phyloP scores from a whole-genome alignment of 2,888 invertebrate species.

The Sinodicranocentrus sp. region DNA sequence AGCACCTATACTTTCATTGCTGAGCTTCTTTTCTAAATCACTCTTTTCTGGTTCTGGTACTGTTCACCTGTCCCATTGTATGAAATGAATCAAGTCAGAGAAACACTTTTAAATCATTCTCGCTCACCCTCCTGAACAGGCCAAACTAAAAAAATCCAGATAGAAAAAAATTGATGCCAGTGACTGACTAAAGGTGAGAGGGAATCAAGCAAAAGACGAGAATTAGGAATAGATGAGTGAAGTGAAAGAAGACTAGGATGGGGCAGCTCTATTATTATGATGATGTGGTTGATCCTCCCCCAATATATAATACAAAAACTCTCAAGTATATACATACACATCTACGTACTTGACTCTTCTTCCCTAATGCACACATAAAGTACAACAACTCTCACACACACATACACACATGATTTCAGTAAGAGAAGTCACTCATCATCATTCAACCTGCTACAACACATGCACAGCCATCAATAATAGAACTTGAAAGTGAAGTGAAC shows the following conservation, averaged over 20 bases:
- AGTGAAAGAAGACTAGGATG: conserved; percentile 47
- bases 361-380: conserved; percentile 40
- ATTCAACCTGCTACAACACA: conserved; percentile 58
- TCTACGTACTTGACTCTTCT: conserved; percentile 24
- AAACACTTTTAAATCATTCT: conserved; percentile 10
- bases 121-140: neutral
- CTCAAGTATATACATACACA: neutral
- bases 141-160: conserved; percentile 33
- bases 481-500: conserved; percentile 46
- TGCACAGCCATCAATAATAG: conserved; percentile 49
- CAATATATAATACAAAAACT: conserved; percentile 56
- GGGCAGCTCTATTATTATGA: conserved; percentile 66
- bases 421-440: conserved; percentile 61
- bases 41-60: neutral
- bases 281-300: conserved; percentile 69
- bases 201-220: neutral
- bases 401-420: conserved; percentile 42
- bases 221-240: neutral
- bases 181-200: conserved; percentile 1
- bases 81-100: conserved; percentile 51
- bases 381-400: conserved; percentile 21
- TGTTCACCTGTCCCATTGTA: conserved; percentile 27
- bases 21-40: neutral
- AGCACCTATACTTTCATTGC: too few relatives aligned
- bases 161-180: conserved; percentile 36